A percentile compares a stretch with the other conserved stretches of the same genome.
Evolutionary conservation across 2,797 vertebrate genomes (phyloP).

Genomic region (Rhodeus uyekii): DNA sequence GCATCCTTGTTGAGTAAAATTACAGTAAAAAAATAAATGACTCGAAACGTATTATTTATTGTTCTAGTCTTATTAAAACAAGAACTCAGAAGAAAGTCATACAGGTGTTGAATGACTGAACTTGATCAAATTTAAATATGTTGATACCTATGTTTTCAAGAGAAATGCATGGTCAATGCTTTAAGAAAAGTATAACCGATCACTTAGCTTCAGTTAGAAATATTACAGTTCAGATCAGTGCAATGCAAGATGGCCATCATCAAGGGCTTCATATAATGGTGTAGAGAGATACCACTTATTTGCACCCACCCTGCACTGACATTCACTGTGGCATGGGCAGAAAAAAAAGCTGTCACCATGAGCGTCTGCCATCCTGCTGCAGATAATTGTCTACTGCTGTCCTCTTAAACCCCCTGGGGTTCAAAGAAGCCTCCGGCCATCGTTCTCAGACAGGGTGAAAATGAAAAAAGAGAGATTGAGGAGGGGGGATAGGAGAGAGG

Average conservation of each 20-base stretch:
- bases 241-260: slow-evolving; percentile 34
- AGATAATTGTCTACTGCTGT: slow-evolving; percentile 68
- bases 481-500: slow-evolving; percentile 32
- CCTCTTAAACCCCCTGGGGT: slow-evolving; percentile 57
- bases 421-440: slow-evolving; percentile 62
- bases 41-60: neutral
- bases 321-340: slow-evolving; percentile 52
- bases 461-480: slow-evolving; percentile 54
- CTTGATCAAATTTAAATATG: neutral
- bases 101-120: neutral
- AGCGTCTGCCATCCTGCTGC: slow-evolving; percentile 60
- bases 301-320: slow-evolving; percentile 54
- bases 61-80: neutral
- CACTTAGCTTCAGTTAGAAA: neutral
- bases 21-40: too few relatives aligned
- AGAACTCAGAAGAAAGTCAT: neutral
- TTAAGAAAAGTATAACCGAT: neutral
- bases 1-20: neutral
- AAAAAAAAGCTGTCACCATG: slow-evolving; percentile 57
- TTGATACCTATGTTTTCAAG: neutral
- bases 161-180: neutral
- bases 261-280: slow-evolving; percentile 58
- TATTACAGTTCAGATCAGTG: neutral
- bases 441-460: slow-evolving; percentile 55
- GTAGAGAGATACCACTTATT: slow-evolving; percentile 60